Evolutionary conservation across 2,888 invertebrate species (phyloP).

Genomic region (Drosophila cognata): DNA sequence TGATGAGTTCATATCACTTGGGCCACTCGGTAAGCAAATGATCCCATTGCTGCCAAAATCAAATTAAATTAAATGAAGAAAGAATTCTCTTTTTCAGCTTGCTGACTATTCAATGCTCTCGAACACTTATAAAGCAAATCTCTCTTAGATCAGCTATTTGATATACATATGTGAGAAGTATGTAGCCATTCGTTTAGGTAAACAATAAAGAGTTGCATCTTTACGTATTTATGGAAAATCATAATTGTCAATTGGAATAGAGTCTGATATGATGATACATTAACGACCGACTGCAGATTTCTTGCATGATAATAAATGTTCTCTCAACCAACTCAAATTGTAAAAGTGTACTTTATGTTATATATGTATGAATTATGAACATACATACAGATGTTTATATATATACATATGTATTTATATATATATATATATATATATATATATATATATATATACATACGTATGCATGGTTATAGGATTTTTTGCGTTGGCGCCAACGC

Average conservation of each 20-base stretch:
- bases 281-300: not conserved
- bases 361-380: not conserved
- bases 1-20: constrained; percentile 38
- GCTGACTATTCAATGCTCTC: constrained; percentile 3
- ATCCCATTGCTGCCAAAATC: constrained; percentile 8
- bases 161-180: not conserved
- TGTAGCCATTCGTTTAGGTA: not conserved
- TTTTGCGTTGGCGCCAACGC: constrained; percentile 18
- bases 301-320: not conserved
- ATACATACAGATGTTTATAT: not conserved
- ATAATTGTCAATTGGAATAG: not conserved
- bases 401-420: not conserved
- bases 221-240: not conserved
- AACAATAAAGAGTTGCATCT: not conserved
- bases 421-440: not conserved
- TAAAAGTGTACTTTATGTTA: not conserved
- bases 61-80: not conserved
- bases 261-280: not conserved
- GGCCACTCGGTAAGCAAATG: constrained; percentile 12
- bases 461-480: not conserved
- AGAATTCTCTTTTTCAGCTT: not conserved
- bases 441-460: not conserved
- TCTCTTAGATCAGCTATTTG: not conserved
- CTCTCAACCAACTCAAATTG: not conserved
- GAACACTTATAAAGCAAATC: not conserved